Evolutionary conservation across 2,797 vertebrate genomes (phyloP), one percentile per base, ranked within the genome.

Genomic region (Cetoscarus ocellatus): DNA sequence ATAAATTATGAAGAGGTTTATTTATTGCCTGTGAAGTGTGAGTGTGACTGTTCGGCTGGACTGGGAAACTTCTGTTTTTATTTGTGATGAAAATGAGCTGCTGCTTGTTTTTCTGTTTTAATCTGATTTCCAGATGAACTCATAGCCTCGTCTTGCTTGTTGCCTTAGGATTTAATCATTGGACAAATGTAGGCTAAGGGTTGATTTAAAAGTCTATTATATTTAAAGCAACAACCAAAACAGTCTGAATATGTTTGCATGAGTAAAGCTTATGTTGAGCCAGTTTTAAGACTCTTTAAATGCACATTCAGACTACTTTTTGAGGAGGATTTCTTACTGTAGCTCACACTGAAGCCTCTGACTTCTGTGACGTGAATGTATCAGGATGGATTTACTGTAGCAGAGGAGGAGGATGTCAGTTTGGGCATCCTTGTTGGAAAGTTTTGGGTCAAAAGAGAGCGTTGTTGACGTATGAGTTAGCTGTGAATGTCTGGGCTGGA

Each of bases 21-120:
- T 93, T 92, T 92, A 90, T 90, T 89, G 73, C 61, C 57, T 71
- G 51, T 79, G 66, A 79, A 74, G 74, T 52, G 1, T 2, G 19
- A 34, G 50, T 51, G 56, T 83, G 66, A 69, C 69, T 80, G 72
- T 83, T 61, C 53, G 58, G 52, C 69, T 27, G 1, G 19, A 67
- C 45, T 10, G 36, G 39, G 67, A 49, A 47, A 49, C 17, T 57
- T 43, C 40, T 80, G 11, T 67, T 61, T 78, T 64, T 79, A 27
- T 73, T 35, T 75, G 42, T 83, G 61, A 57, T 11, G 65, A 54
- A 45, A 40, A 65, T 10, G 12, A 49, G 44, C 54, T 49, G 48
- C 58, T 65, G 13, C n/a, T 73, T 48, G 12, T 66, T 74, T 48
- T 51, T 51, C 6, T 14, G 3, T 51, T 66, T 70, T 69, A 10